phyloP scores from a whole-genome alignment of 2,797 vertebrate genomes.

The Halcyon chelicuti region DNA sequence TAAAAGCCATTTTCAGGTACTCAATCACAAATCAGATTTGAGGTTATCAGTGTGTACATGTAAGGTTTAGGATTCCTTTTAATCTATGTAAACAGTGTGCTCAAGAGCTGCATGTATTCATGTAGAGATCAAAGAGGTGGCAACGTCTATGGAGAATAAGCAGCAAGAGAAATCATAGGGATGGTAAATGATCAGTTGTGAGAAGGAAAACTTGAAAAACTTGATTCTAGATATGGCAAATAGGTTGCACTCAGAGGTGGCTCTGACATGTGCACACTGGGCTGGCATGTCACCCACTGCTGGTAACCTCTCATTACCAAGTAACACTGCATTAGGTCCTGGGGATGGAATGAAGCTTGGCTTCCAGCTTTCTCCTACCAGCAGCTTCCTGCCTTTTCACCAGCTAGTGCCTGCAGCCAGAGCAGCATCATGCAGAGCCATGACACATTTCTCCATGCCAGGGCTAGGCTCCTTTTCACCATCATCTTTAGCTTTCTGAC shows the following conservation, averaged over 20 bases:
- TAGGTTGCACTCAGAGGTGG: not conserved
- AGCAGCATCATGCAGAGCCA: not conserved
- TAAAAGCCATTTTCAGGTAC: conserved; percentile 52
- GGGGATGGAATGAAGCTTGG: not conserved
- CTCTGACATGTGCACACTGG: not conserved
- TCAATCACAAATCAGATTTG: conserved; percentile 68
- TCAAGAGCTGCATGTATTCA: conserved; percentile 57
- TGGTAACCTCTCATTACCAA: not conserved
- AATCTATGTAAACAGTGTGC: conserved; percentile 68
- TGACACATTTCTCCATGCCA: fast-evolving
- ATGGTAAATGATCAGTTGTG: conserved; percentile 62
- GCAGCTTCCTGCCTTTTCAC: not conserved
- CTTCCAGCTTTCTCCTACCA: not conserved
- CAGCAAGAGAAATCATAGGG: conserved; percentile 56
- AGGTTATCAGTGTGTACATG: conserved; percentile 73
- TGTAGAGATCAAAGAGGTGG: conserved; percentile 43
- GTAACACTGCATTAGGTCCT: not conserved
- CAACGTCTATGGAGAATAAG: conserved; percentile 39
- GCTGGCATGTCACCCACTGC: not conserved
- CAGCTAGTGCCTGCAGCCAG: not conserved
- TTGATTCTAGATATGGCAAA: conserved; percentile 33
- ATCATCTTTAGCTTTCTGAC: not conserved
- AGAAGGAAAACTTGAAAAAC: conserved; percentile 75
- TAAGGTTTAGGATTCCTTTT: conserved; percentile 71
- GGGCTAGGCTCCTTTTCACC: not conserved